phyloP scores from a whole-genome alignment of 2,113 vertebrate genomes.

The Mobula hypostoma region DNA sequence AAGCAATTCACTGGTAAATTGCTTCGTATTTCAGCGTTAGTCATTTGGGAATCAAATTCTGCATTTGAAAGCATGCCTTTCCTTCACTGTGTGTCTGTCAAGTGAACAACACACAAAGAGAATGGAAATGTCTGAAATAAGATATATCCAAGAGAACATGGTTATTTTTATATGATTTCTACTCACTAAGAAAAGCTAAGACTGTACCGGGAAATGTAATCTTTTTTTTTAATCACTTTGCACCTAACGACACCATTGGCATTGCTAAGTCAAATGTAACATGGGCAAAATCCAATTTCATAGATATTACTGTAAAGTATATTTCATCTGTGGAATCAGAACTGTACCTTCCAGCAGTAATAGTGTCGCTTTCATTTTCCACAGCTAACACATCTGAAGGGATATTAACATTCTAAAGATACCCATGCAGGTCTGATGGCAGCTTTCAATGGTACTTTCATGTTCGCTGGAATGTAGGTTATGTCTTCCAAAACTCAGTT shows the following conservation, averaged over 20 bases:
- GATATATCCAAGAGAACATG: background rate
- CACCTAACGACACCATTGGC: background rate
- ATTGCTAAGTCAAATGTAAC: background rate
- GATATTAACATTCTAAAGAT: background rate
- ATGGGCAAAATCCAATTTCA: background rate
- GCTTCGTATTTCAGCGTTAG: background rate
- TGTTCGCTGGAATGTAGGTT: background rate
- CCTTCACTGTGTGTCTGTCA: background rate
- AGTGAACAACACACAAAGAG: background rate
- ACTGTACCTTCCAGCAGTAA: background rate
- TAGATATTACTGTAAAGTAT: background rate
- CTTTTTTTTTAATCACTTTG: conserved; percentile 15
- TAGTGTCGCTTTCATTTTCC: background rate
- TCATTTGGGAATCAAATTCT: background rate
- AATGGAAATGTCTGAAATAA: background rate
- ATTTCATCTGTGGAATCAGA: background rate
- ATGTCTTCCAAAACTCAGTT: background rate
- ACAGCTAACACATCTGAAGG: background rate
- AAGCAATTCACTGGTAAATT: background rate
- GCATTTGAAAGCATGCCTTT: background rate
- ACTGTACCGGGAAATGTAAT: background rate
- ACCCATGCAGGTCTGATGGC: background rate
- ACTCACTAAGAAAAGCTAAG: background rate
- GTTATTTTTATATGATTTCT: background rate
- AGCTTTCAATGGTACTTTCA: background rate